Evolutionary conservation across 2,113 vertebrate genomes (phyloP).

Genomic region (Aleadryas rufinucha): DNA sequence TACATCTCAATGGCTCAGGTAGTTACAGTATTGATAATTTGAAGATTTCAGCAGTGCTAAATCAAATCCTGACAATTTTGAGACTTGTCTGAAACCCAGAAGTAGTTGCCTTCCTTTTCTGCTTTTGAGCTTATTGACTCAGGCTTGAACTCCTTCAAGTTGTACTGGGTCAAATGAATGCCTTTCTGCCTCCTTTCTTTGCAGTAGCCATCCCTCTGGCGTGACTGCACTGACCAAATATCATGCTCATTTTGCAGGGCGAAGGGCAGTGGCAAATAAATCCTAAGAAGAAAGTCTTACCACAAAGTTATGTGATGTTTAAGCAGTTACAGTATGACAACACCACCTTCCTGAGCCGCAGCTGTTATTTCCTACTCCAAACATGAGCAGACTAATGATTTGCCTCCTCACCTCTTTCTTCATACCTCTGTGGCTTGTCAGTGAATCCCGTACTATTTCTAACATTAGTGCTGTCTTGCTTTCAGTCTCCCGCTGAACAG

Average conservation of each 20-base stretch:
- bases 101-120: background rate
- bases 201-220: background rate
- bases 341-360: background rate
- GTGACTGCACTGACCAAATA: background rate
- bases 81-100: background rate
- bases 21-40: background rate
- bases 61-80: background rate
- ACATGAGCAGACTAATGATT: background rate
- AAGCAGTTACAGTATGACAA: background rate
- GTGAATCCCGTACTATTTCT: background rate
- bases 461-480: background rate
- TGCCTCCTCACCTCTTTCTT: conserved; percentile 23
- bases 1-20: background rate
- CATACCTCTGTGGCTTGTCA: background rate
- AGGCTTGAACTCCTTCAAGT: background rate
- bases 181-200: background rate
- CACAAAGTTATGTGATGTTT: background rate
- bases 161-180: background rate
- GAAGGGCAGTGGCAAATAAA: background rate
- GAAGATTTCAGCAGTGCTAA: background rate
- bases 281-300: background rate
- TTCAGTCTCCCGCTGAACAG: conserved; percentile 21
- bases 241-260: background rate
- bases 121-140: background rate
- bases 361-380: background rate